Evolutionary conservation across 2,797 vertebrate species (phyloP), one percentile per base, ranked within the genome.

Genomic region (Premnoplex brunnescens): DNA sequence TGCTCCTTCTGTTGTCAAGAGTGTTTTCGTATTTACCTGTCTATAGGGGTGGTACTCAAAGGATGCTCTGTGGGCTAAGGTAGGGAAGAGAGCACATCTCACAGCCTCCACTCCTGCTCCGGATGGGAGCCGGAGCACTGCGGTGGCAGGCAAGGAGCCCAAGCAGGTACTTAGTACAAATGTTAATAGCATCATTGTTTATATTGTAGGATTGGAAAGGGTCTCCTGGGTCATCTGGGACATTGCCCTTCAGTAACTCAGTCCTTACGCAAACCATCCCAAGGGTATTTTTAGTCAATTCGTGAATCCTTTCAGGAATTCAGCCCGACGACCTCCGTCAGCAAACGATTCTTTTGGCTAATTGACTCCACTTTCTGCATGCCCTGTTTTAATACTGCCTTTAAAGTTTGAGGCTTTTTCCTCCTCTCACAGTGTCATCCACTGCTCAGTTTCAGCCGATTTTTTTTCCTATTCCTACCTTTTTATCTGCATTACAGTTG

Each of bases 161-260:
- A 1, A 56, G 83, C 95, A 96, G 91, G 91, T 96, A 95, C 83
- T 95, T 91, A 89, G 88, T 77, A 88, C 96, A 82, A 90, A 94
- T 95, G 95, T 96, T 96, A 95, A 96, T 96, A 89, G 95, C 68
- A 0, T 94, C 93, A 95, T 96, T 97, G 96, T 96, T 97, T 97
- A 96, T 96, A 92, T 84, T 95, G 91, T 85, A 39, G 91, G 86
- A 96, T 96, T 92, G 91, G 88, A 97, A 96, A 68, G 93, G 94
- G 95, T 87, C 96, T 97, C 95, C 92, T 94, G 96, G 95, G 95
- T 97, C 94, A 96, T 88, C 75, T 94, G 87, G 96, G 92, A 92
- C 93, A 96, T 58, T 96, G 95, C 95, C 95, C 95, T 97, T 96
- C 95, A 92, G 95, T 96, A 96, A 95, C 92, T 96, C 89, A 96